Conservation (phyloP, 2,888 invertebrate genomes). For the Drosophila sordidula region DNA sequence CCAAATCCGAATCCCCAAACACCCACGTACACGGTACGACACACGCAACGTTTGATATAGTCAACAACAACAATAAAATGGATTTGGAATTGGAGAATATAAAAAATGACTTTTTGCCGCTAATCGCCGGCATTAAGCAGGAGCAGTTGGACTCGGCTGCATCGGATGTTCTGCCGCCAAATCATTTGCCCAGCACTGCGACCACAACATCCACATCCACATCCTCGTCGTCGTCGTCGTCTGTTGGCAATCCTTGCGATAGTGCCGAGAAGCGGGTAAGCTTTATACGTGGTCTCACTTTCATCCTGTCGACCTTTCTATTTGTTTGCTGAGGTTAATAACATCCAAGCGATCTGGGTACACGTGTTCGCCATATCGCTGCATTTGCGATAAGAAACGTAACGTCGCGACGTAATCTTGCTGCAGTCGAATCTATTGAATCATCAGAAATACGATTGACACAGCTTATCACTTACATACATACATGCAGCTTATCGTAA, state of each 20-base stretch:
- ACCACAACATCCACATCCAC: conserved; percentile 75
- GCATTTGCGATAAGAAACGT: conserved; percentile 33
- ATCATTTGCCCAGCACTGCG: conserved; percentile 70
- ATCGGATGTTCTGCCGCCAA: conserved; percentile 71
- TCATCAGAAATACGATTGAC: conserved; percentile 8
- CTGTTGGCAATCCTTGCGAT: conserved; percentile 84
- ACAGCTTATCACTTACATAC: conserved; percentile 30
- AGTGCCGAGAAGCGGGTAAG: conserved; percentile 85
- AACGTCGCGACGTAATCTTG: conserved; percentile 12
- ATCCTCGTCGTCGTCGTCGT: conserved; percentile 75
- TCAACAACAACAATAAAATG: conserved; percentile 64
- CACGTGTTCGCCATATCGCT: conserved; percentile 53
- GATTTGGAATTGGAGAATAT: conserved; percentile 84
- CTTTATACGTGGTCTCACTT: conserved; percentile 24
- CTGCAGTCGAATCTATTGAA: conserved; percentile 25
- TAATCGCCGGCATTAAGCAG: conserved; percentile 84
- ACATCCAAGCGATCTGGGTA: conserved; percentile 11
- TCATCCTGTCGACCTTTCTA: conserved; percentile 7
- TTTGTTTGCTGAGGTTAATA: conserved; percentile 46
- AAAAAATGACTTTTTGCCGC: conserved; percentile 84
- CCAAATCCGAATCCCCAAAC: conserved; percentile 10
- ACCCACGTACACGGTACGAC: neutral
- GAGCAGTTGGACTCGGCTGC: conserved; percentile 83
- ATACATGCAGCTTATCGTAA: conserved; percentile 20
- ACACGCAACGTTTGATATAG: conserved; percentile 15